phyloP scores from a whole-genome alignment of 2,888 invertebrate genomes.

The Pherbina coryleti region DNA sequence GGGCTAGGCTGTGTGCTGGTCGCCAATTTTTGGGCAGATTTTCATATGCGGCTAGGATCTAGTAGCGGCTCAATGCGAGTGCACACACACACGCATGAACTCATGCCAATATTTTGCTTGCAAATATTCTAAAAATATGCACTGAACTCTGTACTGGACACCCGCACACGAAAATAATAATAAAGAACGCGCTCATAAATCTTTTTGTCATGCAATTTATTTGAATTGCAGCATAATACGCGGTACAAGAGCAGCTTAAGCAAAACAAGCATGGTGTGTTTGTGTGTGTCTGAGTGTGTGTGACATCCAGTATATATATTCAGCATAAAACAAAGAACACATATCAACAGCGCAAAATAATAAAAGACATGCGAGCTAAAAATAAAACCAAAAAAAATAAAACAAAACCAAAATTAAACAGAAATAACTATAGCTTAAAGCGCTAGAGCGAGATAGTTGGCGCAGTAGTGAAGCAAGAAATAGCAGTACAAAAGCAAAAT shows the following conservation, averaged over 20 bases:
- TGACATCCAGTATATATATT: not conserved
- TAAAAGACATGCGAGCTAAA: not conserved
- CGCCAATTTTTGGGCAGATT: no score
- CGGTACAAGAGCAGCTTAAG: not conserved
- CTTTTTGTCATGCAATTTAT: conserved; percentile 30
- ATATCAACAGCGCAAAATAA: not conserved
- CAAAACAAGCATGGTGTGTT: not conserved
- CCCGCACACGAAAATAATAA: conserved; percentile 12
- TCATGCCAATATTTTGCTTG: no score
- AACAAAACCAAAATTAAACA: not conserved
- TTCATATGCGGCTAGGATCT: no score
- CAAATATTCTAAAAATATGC: no score
- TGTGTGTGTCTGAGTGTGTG: not conserved
- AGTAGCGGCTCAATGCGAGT: no score
- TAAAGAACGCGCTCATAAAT: conserved; percentile 30
- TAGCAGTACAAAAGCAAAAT: not conserved
- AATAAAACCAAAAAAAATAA: not conserved
- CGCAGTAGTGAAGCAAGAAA: not conserved
- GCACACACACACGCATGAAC: no score
- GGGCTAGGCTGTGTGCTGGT: no score
- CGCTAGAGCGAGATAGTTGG: not conserved
- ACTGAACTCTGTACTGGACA: not conserved
- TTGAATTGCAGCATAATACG: conserved; percentile 28
- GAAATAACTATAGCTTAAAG: not conserved
- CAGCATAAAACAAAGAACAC: not conserved